Conservation (phyloP, 2,797 vertebrate species). For the Enoplosus armatus region DNA sequence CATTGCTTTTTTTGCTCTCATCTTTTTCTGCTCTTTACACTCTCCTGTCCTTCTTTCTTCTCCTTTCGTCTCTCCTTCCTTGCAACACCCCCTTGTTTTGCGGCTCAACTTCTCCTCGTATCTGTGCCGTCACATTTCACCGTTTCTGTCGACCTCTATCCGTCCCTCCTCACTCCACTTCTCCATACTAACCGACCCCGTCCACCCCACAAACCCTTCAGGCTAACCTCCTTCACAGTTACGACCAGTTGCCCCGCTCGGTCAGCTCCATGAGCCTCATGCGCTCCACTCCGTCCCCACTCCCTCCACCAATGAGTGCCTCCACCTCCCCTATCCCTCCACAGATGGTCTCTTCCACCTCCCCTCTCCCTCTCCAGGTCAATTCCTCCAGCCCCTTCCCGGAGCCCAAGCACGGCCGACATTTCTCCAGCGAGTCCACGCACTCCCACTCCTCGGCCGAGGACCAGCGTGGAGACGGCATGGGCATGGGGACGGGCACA, state of each 20-base stretch:
- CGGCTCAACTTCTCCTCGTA: slow-evolving; percentile 33
- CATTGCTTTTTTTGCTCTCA: slow-evolving; percentile 75
- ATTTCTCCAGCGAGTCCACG: slow-evolving; percentile 92
- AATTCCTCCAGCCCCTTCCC: slow-evolving; percentile 93
- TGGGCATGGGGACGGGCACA: slow-evolving; percentile 80
- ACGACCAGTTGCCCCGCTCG: slow-evolving; percentile 81
- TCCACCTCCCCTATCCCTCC: slow-evolving; percentile 83
- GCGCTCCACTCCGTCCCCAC: slow-evolving; percentile 82
- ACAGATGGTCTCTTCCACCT: slow-evolving; percentile 85
- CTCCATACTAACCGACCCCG: slow-evolving; percentile 3
- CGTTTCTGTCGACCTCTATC: slow-evolving; percentile 1
- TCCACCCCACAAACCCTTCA: slow-evolving; percentile 39
- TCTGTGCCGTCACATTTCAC: slow-evolving; percentile 38
- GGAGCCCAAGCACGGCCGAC: slow-evolving; percentile 88
- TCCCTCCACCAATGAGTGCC: slow-evolving; percentile 76
- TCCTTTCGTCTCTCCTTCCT: slow-evolving; percentile 46
- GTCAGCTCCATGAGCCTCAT: slow-evolving; percentile 83
- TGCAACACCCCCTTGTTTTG: slow-evolving; percentile 47
- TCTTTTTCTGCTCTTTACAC: slow-evolving; percentile 56
- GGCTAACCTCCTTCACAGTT: slow-evolving; percentile 77
- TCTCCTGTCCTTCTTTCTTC: slow-evolving; percentile 42
- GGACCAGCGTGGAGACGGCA: slow-evolving; percentile 86
- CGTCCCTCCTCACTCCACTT: slow-evolving; percentile 17
- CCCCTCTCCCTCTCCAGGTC: slow-evolving; percentile 86
- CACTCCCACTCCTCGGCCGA: slow-evolving; percentile 91